Evolutionary conservation across 1,140 invertebrate genomes (phyloP).

Genomic region (Heliconius nattereri): DNA sequence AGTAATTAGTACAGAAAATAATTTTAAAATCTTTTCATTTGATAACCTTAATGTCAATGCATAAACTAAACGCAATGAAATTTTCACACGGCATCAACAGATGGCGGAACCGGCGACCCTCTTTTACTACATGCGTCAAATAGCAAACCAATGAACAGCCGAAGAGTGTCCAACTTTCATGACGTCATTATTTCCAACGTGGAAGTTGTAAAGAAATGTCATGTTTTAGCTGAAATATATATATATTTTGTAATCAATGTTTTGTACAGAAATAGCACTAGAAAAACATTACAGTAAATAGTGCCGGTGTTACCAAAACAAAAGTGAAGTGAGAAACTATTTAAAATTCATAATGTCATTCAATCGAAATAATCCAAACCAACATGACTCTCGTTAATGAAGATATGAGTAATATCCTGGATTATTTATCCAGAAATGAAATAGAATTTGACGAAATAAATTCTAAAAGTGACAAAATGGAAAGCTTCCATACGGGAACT

Average conservation of each 20-base stretch:
- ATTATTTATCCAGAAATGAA: slow-evolving; percentile 65
- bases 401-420: slow-evolving; percentile 68
- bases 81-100: slow-evolving; percentile 39
- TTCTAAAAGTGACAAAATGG: slow-evolving; percentile 64
- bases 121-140: slow-evolving; percentile 49
- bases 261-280: slow-evolving; percentile 42
- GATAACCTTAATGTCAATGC: background rate
- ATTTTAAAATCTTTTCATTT: background rate
- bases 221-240: slow-evolving; percentile 54
- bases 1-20: background rate
- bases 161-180: slow-evolving; percentile 73
- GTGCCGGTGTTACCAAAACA: slow-evolving; percentile 38
- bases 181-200: slow-evolving; percentile 82
- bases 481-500: slow-evolving; percentile 61
- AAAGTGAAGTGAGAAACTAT: slow-evolving; percentile 35
- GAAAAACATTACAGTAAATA: slow-evolving; percentile 24
- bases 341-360: slow-evolving; percentile 42
- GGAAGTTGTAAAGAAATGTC: slow-evolving; percentile 75
- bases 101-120: slow-evolving; percentile 52
- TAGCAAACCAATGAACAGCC: slow-evolving; percentile 66
- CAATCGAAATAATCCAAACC: slow-evolving; percentile 40
- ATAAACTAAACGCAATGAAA: background rate
- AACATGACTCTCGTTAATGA: slow-evolving; percentile 65
- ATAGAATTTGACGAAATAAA: slow-evolving; percentile 52
- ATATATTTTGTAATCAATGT: slow-evolving; percentile 63